phyloP scores from a whole-genome alignment of 2,888 invertebrate species.

The Calephelis perditalis region DNA sequence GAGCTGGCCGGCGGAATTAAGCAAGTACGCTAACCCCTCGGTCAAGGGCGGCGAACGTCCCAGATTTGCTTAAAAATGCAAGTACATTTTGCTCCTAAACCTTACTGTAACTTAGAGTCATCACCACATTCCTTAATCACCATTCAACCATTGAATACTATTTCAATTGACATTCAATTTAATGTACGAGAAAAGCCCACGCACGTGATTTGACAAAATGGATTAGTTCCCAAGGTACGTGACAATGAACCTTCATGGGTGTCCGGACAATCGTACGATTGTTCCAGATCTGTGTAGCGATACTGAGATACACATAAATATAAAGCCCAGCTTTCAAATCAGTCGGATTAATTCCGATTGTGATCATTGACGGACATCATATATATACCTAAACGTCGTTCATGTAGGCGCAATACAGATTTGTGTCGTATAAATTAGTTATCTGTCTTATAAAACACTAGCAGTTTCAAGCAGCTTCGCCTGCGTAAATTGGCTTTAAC shows the following conservation, averaged over 20 bases:
- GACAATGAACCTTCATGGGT: slow-evolving; percentile 54
- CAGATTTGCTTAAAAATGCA: too few relatives aligned
- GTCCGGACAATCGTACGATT: slow-evolving; percentile 35
- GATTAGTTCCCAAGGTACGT: slow-evolving; percentile 67
- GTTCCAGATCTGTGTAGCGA: slow-evolving; percentile 10
- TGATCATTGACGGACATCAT: neutral
- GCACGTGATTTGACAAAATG: slow-evolving; percentile 65
- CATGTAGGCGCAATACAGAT: too few relatives aligned
- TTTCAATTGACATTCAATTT: slow-evolving; percentile 53
- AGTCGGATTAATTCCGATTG: neutral
- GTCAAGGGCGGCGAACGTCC: too few relatives aligned
- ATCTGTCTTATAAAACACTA: too few relatives aligned
- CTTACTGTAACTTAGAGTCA: slow-evolving; percentile 16
- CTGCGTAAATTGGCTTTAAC: too few relatives aligned
- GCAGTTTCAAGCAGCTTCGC: rapidly evolving
- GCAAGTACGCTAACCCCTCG: too few relatives aligned
- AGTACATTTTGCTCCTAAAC: too few relatives aligned
- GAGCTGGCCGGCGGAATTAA: too few relatives aligned
- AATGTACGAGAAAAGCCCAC: slow-evolving; percentile 41
- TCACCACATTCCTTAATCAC: slow-evolving; percentile 16
- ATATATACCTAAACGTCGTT: too few relatives aligned
- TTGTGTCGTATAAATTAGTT: too few relatives aligned
- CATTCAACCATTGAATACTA: slow-evolving; percentile 34
- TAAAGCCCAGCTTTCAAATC: slow-evolving; percentile 3
- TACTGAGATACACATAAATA: slow-evolving; percentile 2